Percentiles rank a stretch among this genome's conserved stretches.
Conservation (phyloP, 2,113 vertebrate genomes). For the Microtus ochrogaster region DNA sequence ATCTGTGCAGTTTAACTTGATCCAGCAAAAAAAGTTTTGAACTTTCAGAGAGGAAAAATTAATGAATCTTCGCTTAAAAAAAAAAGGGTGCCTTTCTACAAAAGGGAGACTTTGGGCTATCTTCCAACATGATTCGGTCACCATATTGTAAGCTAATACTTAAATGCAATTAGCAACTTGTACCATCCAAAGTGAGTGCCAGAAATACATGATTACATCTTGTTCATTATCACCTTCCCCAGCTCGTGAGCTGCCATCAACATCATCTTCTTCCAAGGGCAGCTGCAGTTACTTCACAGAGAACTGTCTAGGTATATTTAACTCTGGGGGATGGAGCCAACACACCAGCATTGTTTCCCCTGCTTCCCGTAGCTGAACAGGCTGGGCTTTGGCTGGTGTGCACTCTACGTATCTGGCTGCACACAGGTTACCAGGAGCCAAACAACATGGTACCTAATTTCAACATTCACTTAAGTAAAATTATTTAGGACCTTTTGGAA, state of each 20-base stretch:
- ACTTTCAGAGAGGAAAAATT: slow-evolving; percentile 46
- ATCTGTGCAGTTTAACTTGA: not conserved
- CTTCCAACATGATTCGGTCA: slow-evolving; percentile 69
- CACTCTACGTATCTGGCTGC: slow-evolving; percentile 85
- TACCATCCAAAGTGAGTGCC: slow-evolving; percentile 79
- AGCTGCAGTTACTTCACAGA: slow-evolving; percentile 54
- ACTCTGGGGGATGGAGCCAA: slow-evolving; percentile 77
- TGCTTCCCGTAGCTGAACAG: slow-evolving; percentile 86
- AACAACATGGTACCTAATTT: slow-evolving; percentile 88
- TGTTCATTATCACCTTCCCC: slow-evolving; percentile 82
- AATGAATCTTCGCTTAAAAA: slow-evolving; percentile 18
- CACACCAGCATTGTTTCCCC: slow-evolving; percentile 85
- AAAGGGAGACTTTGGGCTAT: slow-evolving; percentile 55
- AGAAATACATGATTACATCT: slow-evolving; percentile 78
- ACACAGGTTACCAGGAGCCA: slow-evolving; percentile 86
- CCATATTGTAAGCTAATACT: slow-evolving; percentile 85
- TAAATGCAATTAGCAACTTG: slow-evolving; percentile 84
- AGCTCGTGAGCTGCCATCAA: slow-evolving; percentile 73
- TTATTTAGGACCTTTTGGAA: slow-evolving; percentile 87
- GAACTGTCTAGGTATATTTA: slow-evolving; percentile 86
- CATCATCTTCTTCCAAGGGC: slow-evolving; percentile 80
- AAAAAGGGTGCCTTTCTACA: slow-evolving; percentile 40
- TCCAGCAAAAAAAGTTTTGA: slow-evolving; percentile 1
- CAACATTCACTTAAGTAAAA: slow-evolving; percentile 89
- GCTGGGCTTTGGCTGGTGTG: slow-evolving; percentile 83